phyloP scores from a whole-genome alignment of 2,888 invertebrate species.

The Steinernema carpocapsae region DNA sequence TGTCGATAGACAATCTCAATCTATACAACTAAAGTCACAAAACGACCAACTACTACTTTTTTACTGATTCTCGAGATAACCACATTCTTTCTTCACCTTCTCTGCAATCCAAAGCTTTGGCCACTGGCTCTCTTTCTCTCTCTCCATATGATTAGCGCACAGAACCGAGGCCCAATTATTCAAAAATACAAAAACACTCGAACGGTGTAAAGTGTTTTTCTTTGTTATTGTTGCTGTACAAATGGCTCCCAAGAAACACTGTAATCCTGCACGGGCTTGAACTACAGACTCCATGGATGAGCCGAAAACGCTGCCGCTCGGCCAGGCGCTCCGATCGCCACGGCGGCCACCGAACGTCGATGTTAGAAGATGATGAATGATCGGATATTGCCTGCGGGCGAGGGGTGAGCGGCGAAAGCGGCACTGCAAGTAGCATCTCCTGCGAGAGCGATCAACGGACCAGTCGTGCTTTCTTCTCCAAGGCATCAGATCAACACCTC shows the following conservation, averaged over 20 bases:
- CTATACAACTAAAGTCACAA: too few relatives aligned
- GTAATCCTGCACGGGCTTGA: not conserved
- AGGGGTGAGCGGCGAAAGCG: slow-evolving; percentile 26
- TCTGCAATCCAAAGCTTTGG: too few relatives aligned
- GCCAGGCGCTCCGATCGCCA: slow-evolving; percentile 5
- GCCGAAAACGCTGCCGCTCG: not conserved
- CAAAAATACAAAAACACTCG: not conserved
- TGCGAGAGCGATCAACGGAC: slow-evolving; percentile 32
- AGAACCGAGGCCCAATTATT: not conserved
- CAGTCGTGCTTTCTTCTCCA: slow-evolving; percentile 34
- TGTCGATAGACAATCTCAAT: too few relatives aligned
- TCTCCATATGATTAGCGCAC: too few relatives aligned
- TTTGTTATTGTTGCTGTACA: not conserved
- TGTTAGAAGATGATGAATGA: slow-evolving; percentile 25
- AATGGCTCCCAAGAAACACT: not conserved
- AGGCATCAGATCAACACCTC: slow-evolving; percentile 34
- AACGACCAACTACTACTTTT: too few relatives aligned
- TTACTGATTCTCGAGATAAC: too few relatives aligned
- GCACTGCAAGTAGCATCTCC: slow-evolving; percentile 33
- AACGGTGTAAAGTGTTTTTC: not conserved
- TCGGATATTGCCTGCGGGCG: slow-evolving; percentile 30
- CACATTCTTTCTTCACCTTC: too few relatives aligned
- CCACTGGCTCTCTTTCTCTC: too few relatives aligned
- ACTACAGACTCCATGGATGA: slow-evolving; percentile 18
- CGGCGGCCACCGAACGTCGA: not conserved